phyloP scores from a whole-genome alignment of 2,797 vertebrate genomes.

The Sciurus vulgaris region DNA sequence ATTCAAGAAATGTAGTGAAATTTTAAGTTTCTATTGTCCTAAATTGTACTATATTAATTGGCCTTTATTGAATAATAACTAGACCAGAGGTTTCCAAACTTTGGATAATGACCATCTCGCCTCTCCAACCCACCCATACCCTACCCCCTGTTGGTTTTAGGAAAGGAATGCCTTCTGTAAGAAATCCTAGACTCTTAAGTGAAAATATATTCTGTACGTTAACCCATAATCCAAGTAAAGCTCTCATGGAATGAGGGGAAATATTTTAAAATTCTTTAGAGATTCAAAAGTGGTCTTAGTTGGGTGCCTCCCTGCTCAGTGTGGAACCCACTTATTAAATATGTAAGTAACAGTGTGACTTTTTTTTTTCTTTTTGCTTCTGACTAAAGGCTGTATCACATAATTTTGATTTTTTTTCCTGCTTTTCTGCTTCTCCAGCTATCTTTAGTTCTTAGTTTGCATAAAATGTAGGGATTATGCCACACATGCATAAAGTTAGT shows the following conservation, averaged over 20 bases:
- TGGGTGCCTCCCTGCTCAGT: neutral
- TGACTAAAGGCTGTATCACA: neutral
- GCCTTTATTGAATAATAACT: neutral
- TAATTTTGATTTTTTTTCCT: neutral
- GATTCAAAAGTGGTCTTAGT: neutral
- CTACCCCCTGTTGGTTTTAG: neutral
- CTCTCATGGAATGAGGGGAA: neutral
- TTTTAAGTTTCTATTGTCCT: neutral
- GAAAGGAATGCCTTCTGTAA: neutral
- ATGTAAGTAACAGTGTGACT: neutral
- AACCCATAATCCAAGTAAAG: neutral
- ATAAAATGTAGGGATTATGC: neutral
- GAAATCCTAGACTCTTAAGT: neutral
- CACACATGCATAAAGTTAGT: neutral
- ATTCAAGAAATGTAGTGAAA: constrained; percentile 6
- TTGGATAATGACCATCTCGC: neutral
- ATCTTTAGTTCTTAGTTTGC: neutral
- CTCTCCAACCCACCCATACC: rapidly evolving
- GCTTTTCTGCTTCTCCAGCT: neutral
- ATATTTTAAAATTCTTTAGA: neutral
- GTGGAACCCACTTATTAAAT: neutral
- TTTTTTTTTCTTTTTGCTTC: neutral
- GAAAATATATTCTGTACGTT: constrained; percentile 9
- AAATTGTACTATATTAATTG: neutral
- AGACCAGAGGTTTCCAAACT: neutral